Conservation (phyloP, 1,140 invertebrate species). For the Brachionus asplanchnoidis region DNA sequence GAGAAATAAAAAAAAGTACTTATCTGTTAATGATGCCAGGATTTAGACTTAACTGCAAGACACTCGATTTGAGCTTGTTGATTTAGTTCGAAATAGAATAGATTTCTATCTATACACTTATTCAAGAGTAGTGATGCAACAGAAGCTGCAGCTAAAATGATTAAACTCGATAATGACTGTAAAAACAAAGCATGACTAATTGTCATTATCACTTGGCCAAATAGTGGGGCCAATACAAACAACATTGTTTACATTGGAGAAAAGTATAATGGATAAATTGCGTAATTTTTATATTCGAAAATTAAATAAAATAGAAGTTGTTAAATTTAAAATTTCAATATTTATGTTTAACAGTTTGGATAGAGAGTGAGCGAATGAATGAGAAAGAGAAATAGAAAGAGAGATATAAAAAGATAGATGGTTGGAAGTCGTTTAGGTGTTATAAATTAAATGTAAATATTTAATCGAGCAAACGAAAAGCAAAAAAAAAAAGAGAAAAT, state of each 20-base stretch:
- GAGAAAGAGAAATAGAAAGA: not conserved
- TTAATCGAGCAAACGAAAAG: slow-evolving; percentile 18
- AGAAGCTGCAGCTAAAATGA: not conserved
- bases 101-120: not conserved
- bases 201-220: not conserved
- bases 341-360: slow-evolving; percentile 17
- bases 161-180: slow-evolving; percentile 19
- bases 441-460: slow-evolving; percentile 31
- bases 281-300: not conserved
- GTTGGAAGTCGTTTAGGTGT: slow-evolving; percentile 23
- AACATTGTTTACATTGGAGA: not conserved
- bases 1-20: not conserved
- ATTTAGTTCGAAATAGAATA: not conserved
- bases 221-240: not conserved
- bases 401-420: not conserved
- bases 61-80: not conserved
- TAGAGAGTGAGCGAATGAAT: not conserved
- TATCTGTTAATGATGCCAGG: not conserved
- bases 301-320: not conserved
- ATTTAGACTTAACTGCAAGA: not conserved
- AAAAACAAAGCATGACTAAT: not conserved
- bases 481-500: not conserved
- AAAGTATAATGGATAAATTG: not conserved
- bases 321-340: slow-evolving; percentile 26
- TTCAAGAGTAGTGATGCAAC: not conserved